Percentiles rank a stretch among this genome's conserved stretches.
phyloP scores from a whole-genome alignment of 2,113 vertebrate genomes.

The Thermophis baileyi region DNA sequence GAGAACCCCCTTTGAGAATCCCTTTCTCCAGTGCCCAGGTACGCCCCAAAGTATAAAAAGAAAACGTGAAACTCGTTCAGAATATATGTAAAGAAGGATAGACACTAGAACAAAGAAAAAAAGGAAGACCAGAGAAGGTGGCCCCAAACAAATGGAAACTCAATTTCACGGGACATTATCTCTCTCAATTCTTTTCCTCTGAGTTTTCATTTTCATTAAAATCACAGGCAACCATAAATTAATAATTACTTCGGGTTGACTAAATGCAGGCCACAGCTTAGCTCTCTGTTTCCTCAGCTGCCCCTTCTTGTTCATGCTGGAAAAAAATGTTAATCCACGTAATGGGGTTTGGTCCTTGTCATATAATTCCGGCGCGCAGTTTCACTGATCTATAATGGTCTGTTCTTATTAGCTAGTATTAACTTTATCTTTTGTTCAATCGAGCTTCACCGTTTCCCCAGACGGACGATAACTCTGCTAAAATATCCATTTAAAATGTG shows the following conservation, averaged over 20 bases:
- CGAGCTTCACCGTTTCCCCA: conserved; percentile 80
- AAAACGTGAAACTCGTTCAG: neutral
- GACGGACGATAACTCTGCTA: conserved; percentile 68
- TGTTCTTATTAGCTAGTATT: conserved; percentile 97
- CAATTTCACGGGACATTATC: conserved; percentile 99
- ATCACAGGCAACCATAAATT: conserved; percentile 99
- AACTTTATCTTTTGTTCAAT: conserved; percentile 92
- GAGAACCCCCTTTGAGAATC: conserved; percentile 43
- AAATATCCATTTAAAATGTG: conserved; percentile 63
- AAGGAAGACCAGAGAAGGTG: conserved; percentile 80
- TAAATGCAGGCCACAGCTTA: conserved; percentile 90
- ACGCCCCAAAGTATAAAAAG: conserved; percentile 27
- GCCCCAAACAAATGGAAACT: conserved; percentile 95
- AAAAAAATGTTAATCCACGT: conserved; percentile 96
- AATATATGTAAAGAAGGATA: neutral
- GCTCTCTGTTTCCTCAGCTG: conserved; percentile 80
- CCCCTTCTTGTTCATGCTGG: conserved; percentile 93
- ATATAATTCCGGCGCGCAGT: conserved; percentile 93
- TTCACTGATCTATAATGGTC: conserved; percentile 97
- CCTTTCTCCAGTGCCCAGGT: neutral
- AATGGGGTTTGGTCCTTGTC: conserved; percentile 94
- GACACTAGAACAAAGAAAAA: neutral
- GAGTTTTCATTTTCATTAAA: conserved; percentile 99
- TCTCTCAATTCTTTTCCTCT: conserved; percentile 95
- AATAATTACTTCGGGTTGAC: conserved; percentile 99